Percentiles rank a stretch among this genome's conserved stretches.
Evolutionary conservation across 2,888 invertebrate genomes (phyloP).

Genomic region (Erebia aethiops): DNA sequence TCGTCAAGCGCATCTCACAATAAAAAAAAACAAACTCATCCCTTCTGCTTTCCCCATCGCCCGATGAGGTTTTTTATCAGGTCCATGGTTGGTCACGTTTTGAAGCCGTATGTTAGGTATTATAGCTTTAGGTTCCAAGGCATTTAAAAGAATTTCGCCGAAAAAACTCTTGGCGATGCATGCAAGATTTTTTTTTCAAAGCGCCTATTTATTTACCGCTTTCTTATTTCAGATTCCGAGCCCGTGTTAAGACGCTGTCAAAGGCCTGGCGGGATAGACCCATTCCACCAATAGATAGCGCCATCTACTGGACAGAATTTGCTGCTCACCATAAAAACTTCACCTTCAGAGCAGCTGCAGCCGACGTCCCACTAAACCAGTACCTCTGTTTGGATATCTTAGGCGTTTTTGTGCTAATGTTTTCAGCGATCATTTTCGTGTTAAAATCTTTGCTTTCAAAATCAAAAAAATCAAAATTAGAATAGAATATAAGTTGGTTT

Average conservation of each 20-base stretch:
- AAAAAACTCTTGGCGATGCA: not conserved
- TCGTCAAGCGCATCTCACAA: too few relatives aligned
- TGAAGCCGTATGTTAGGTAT: not conserved
- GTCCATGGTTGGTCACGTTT: too few relatives aligned
- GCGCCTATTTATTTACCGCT: not conserved
- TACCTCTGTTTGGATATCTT: conserved; percentile 68
- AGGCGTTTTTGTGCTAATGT: conserved; percentile 33
- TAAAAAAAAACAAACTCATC: too few relatives aligned
- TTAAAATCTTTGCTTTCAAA: conserved; percentile 26
- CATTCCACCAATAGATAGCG: conserved; percentile 81
- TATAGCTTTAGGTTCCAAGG: not conserved
- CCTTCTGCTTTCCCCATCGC: too few relatives aligned
- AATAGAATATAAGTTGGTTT: not conserved
- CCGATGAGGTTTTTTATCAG: too few relatives aligned
- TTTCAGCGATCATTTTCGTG: conserved; percentile 12
- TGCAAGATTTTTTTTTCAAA: not conserved
- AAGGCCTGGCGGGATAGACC: conserved; percentile 83
- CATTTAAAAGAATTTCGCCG: not conserved
- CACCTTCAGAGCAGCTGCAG: conserved; percentile 68
- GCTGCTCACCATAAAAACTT: conserved; percentile 76
- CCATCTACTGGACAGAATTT: conserved; percentile 85
- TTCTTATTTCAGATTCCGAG: conserved; percentile 58
- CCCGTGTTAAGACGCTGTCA: conserved; percentile 74
- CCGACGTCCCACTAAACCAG: conserved; percentile 76
- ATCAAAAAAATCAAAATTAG: conserved; percentile 18